Evolutionary conservation across 2,797 vertebrate species (phyloP), one percentile per base, ranked within the genome.

Genomic region (Graptemys geographica): DNA sequence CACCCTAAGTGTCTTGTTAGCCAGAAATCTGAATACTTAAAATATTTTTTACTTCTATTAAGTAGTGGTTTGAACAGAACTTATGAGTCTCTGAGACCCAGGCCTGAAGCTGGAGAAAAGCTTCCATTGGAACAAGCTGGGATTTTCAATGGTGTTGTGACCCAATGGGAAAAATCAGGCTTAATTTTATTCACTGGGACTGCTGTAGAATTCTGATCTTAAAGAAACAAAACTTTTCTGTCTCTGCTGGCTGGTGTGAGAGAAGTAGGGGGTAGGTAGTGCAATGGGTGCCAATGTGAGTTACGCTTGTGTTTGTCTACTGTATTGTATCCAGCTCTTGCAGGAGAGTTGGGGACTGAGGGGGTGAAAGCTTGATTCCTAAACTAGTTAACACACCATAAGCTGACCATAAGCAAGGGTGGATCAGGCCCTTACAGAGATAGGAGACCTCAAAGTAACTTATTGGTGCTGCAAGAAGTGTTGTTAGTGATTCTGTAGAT

Each of bases 111-210:
- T 91, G 72, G 83, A 72, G 79, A 53, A 90, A 72, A 92, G 55
- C 90, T 90, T 89, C 51, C 76, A 90, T 90, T 94, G 86, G 93
- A 96, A 95, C 93, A 91, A 96, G 94, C 83, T 89, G 90, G 92
- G 89, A 92, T 96, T 96, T 96, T 96, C 93, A 90, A 88, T 59
- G 90, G 86, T 78, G 12, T 16, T 78, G 21, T 47, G 74, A 78
- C 9, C 13, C 25, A 78, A 8, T 49, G 13, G 44, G 96, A 94
- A 94, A 96, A 96, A 95, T 97, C 95, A 95, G 81, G 89, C 93
- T 90, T 96, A 95, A 84, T 95, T 92, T 95, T 92, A 28, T 78
- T 47, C 44, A 78, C 23, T 49, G 27, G 27, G 27, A 27, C 41
- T 76, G 44, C 25, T 47, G 23, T 76, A 47, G 13, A 47, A 13